These are phyloP conservation scores for Sorex maritimensis DNA, from an alignment of 2,797 vertebrate genomes.

Conservation along the genomic window DNA sequence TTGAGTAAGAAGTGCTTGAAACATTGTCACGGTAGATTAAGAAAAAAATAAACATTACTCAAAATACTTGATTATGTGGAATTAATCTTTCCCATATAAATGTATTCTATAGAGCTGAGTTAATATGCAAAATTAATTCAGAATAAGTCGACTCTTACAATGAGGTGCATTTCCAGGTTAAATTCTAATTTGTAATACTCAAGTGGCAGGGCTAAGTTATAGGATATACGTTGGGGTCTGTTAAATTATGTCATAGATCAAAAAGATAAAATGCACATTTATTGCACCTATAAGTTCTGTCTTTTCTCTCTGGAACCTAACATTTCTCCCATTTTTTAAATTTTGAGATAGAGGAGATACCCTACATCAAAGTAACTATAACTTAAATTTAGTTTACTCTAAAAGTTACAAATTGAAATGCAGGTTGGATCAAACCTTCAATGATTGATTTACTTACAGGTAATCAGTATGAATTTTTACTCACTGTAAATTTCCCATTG, in stretches of 20 bases:
- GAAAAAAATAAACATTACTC: neutral
- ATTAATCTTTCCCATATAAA: neutral
- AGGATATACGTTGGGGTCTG: neutral
- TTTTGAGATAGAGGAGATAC: neutral
- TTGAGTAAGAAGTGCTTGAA: conserved; percentile 2
- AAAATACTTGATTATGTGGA: no score
- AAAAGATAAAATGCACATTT: conserved; percentile 22
- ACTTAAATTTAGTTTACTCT: conserved; percentile 26
- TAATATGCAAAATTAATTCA: neutral
- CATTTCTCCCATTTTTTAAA: conserved; percentile 42
- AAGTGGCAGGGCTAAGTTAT: no score
- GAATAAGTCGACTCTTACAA: neutral
- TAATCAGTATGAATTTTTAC: neutral
- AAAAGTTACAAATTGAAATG: neutral
- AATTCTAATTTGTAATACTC: no score
- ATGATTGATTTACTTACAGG: neutral
- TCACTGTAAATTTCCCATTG: conserved; percentile 11
- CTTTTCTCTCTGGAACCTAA: neutral
- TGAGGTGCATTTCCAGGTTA: no score
- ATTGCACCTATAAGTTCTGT: neutral
- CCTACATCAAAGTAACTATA: neutral
- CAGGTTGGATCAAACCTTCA: neutral
- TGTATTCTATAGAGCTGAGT: neutral
- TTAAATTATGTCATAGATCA: neutral
- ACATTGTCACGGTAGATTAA: neutral